Base-by-base conservation (phyloP, 2,888 invertebrate species). In the Ectemnius continuus region DNA sequence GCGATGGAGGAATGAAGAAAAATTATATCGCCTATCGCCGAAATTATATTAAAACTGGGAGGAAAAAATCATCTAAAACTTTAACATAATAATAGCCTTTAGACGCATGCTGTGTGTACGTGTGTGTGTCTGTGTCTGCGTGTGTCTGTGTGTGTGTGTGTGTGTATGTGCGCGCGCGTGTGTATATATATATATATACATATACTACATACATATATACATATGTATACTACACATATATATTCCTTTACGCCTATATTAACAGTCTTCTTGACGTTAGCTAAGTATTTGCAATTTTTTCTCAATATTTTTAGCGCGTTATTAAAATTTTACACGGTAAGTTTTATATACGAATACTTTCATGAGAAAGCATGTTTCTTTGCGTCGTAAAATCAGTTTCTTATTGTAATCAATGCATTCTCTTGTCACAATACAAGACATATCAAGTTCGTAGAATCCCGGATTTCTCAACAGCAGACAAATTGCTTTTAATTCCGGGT, bases 331-430 rank as follows among this genome's bases (percentile, higher is more conserved):
- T 73, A 56, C 73, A 59, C 70, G 67, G 64, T 71, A 71, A 72
- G 73, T 47, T 48, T 60, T 61, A 56, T 70, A 66, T 63, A 69
- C 61, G 75, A 78, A 78, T 81, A 80, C 80, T 80, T 80, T 80
- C 80, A 75, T 66, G 70, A 73, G 73, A 75, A 75, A 78, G 78
- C 75, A 78, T 75, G 70, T 73, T 70, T 75, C 81, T 68, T 75
- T 70, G 70, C 61, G 47, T 59, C 18, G 48, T 52, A 78, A 61
- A 76, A 67, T 67, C 61, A 73, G 73, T 65, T 70, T 62, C 20
- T 26, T 52, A 68, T 26, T 62, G 18, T 52, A 68, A 72, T 71
- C 63, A 68, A 76, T 57, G 23, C 63, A n/a, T 60, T 58, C 67
- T 18, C 76, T n/a, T 77, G 76, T 69, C 72, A 76, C 69, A 77